Evolutionary conservation across 2,113 vertebrate genomes (phyloP), one percentile per base, ranked within the genome.

Genomic region (Heteronetta atricapilla): DNA sequence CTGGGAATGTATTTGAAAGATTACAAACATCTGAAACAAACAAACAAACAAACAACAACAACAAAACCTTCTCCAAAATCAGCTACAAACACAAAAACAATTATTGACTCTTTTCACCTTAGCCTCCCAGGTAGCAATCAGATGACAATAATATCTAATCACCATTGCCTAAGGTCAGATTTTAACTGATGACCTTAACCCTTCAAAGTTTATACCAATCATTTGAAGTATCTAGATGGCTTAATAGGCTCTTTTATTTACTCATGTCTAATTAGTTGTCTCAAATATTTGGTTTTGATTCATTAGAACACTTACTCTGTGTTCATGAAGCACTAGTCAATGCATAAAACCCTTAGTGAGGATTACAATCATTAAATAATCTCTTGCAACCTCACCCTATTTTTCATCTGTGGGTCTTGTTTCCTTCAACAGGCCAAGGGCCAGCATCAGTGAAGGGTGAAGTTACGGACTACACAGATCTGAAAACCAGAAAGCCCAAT

Each of bases 221-320:
- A 62, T 95, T 96, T 94, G 70, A 97, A 85, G 72, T 80, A 48
- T 82, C 88, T 74, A 88, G 89, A 92, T 87, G 77, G 82, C 89
- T 77, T 94, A 93, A 83, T 86, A 81, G n/a, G 48, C 22, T 89
- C 12, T 88, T 93, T 92, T 42, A 86, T 94, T 89, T 12, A 2
- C 26, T 94, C n/a, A 67, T 7, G 69, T 92, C 67, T 96, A 94
- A 94, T 92, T 95, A 91, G 68, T 91, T 82, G 46, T 94, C 74
- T 95, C 44, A 97, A 95, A 93, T 95, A 93, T 90, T 96, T 95
- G 48, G 58, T 34, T 91, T 63, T 10, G 10, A 95, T 93, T 95
- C 87, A 76, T 89, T 82, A 58, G 72, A 94, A 42, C 40, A 55
- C 19, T 84, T 68, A 78, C 62, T 50, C 11, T 63, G 42, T 79